Conservation (phyloP, 2,113 vertebrate species). For the Pipra filicauda region DNA sequence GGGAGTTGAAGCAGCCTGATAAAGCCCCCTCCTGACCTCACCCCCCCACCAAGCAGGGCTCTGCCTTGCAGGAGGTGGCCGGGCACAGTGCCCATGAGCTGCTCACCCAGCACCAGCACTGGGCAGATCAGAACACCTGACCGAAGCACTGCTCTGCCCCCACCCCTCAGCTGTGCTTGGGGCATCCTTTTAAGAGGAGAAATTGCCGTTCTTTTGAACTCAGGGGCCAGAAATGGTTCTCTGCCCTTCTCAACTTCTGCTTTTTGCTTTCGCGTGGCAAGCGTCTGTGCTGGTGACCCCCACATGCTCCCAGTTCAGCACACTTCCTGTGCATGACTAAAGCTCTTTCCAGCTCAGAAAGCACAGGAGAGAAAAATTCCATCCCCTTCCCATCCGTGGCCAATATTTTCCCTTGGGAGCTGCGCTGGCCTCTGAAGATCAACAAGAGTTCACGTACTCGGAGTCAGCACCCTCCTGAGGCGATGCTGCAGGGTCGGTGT, state of each 20-base stretch:
- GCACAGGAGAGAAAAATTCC: background rate
- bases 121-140: background rate
- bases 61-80: background rate
- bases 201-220: background rate
- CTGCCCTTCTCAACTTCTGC: background rate
- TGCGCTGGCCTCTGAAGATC: background rate
- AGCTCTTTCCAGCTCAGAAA: background rate
- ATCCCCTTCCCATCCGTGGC: background rate
- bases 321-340: background rate
- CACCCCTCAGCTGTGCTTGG: rapidly evolving
- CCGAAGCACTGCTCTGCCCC: background rate
- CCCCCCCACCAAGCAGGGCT: background rate
- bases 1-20: background rate
- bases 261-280: background rate
- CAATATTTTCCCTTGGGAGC: background rate
- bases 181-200: background rate
- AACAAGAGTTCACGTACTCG: background rate
- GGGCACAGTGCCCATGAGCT: background rate
- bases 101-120: background rate
- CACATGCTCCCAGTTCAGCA: background rate
- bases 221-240: background rate
- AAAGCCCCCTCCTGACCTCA: background rate
- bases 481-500: rapidly evolving
- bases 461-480: background rate
- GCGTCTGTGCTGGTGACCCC: rapidly evolving